Evolutionary conservation across 2,113 vertebrate species (phyloP).

Genomic region (Gambusia holbrooki): DNA sequence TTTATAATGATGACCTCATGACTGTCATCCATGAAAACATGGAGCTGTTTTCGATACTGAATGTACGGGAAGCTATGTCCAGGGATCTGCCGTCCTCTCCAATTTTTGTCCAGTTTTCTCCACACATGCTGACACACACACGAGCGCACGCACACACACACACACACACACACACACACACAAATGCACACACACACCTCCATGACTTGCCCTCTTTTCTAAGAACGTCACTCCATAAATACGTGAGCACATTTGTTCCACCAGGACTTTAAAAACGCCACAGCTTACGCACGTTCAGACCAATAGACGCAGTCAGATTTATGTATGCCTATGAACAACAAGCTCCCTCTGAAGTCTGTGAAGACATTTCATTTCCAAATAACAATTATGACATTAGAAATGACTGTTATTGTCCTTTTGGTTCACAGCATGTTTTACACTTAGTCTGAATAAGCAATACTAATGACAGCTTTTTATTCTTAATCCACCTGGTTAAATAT

Average conservation of each 20-base stretch:
- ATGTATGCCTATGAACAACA: constrained; percentile 36
- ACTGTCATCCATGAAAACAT: constrained; percentile 31
- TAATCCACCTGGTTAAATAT: not conserved
- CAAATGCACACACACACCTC: not conserved
- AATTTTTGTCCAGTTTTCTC: not conserved
- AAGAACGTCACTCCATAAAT: constrained; percentile 12
- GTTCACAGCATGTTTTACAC: not conserved
- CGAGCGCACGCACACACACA: not conserved
- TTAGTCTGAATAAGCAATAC: not conserved
- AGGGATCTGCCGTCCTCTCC: not conserved
- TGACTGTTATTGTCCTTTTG: not conserved
- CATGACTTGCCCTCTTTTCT: not conserved
- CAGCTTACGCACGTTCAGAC: constrained; percentile 29
- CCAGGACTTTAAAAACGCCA: constrained; percentile 5
- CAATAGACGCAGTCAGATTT: constrained; percentile 38
- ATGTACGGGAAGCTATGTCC: not conserved
- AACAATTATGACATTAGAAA: not conserved
- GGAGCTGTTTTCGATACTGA: constrained; percentile 1
- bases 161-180: constrained; percentile 2
- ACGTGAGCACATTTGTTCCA: constrained; percentile 9
- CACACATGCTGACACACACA: not conserved
- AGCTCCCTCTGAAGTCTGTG: constrained; percentile 22
- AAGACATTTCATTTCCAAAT: constrained; percentile 21
- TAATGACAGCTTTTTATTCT: not conserved
- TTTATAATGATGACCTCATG: constrained; percentile 48